Conservation (phyloP, 2,113 vertebrate genomes). For the Anthoscopus minutus region DNA sequence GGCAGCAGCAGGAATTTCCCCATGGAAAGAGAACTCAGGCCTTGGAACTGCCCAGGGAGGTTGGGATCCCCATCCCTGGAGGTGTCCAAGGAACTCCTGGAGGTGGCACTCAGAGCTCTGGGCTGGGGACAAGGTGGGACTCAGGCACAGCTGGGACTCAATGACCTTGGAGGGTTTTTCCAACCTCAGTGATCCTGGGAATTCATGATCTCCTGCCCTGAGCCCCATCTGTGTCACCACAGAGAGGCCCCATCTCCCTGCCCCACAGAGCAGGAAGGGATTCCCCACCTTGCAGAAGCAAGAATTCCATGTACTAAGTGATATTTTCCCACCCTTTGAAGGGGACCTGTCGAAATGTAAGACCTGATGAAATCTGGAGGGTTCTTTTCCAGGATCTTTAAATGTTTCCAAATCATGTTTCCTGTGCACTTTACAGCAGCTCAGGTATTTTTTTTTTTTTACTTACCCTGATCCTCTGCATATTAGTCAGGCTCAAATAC, state of each 20-base stretch:
- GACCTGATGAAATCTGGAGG: neutral
- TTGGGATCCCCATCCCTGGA: neutral
- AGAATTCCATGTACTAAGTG: neutral
- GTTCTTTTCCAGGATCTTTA: neutral
- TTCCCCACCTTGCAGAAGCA: accelerated
- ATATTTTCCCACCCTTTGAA: neutral
- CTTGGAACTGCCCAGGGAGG: accelerated
- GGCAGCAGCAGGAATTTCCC: accelerated
- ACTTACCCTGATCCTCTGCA: neutral
- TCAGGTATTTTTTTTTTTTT: neutral
- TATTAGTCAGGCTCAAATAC: neutral
- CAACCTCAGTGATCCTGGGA: neutral
- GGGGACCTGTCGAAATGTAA: accelerated
- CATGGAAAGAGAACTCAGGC: accelerated
- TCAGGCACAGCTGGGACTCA: accelerated
- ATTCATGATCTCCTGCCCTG: neutral
- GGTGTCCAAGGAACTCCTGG: neutral
- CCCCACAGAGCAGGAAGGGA: neutral
- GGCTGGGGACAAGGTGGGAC: neutral
- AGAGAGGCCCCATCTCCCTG: neutral
- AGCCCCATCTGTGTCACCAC: accelerated
- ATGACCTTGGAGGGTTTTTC: neutral
- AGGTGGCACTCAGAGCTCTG: neutral
- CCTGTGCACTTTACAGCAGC: neutral
- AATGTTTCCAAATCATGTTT: neutral